phyloP scores from a whole-genome alignment of 1,140 invertebrate genomes.

The Vollenhovia emeryi region DNA sequence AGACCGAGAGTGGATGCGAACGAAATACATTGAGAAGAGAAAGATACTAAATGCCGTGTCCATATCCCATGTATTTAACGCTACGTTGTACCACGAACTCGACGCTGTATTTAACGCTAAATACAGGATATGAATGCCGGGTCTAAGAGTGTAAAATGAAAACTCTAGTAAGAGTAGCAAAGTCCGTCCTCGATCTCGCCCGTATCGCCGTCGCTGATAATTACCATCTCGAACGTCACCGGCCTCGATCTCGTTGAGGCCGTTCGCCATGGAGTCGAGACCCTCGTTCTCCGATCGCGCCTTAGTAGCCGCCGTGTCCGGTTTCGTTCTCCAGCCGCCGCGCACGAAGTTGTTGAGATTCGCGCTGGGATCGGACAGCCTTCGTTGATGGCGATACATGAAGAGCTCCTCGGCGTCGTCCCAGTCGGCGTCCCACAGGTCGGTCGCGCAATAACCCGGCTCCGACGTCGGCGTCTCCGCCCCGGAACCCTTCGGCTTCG shows the following conservation, averaged over 20 bases:
- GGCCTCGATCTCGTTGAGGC: conserved; percentile 96
- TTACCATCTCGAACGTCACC: conserved; percentile 97
- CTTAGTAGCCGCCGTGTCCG: conserved; percentile 87
- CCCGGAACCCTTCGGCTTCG: conserved; percentile 95
- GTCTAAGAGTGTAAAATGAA: conserved; percentile 42
- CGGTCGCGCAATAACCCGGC: conserved; percentile 93
- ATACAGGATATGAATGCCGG: conserved; percentile 26
- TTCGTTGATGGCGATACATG: conserved; percentile 92
- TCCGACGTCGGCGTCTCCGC: conserved; percentile 98
- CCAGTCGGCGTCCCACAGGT: conserved; percentile 95
- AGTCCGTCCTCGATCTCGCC: background rate
- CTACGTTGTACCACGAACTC: too few relatives aligned
- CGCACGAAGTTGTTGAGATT: conserved; percentile 96
- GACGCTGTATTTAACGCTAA: background rate
- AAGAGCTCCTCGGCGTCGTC: conserved; percentile 95
- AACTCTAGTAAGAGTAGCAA: conserved; percentile 1
- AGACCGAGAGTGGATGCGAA: conserved; percentile 51
- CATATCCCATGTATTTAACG: conserved; percentile 30
- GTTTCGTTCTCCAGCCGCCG: conserved; percentile 91
- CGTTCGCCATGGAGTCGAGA: conserved; percentile 92
- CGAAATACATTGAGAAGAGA: conserved; percentile 58
- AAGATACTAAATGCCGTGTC: conserved; percentile 34
- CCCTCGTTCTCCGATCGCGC: conserved; percentile 97
- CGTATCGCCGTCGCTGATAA: conserved; percentile 24
- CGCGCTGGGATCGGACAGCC: conserved; percentile 96